phyloP scores from a whole-genome alignment of 1,140 invertebrate genomes.

The Pygmarrhopalites habei region DNA sequence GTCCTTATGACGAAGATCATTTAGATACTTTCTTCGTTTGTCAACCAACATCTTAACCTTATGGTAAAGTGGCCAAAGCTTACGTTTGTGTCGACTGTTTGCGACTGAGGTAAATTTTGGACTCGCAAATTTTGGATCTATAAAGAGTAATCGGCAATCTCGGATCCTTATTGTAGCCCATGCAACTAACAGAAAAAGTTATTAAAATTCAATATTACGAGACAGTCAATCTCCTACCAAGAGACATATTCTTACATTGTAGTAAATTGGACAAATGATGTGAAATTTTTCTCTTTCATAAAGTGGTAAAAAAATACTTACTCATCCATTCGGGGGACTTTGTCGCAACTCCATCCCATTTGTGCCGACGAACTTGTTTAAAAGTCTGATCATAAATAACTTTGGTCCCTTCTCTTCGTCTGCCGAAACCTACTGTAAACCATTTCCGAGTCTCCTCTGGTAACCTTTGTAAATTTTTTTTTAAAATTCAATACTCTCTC shows the following conservation, averaged over 20 bases:
- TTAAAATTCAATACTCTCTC: background rate
- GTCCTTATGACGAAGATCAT: conserved; percentile 60
- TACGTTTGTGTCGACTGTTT: conserved; percentile 41
- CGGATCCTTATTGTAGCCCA: conserved; percentile 51
- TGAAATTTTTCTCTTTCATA: too few species aligned
- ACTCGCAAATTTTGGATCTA: too few species aligned
- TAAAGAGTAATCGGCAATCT: conserved; percentile 49
- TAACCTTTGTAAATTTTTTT: conserved; percentile 21
- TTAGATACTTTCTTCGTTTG: conserved; percentile 63
- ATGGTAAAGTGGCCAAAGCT: too few species aligned
- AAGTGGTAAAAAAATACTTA: too few species aligned
- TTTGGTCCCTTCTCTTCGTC: conserved; percentile 14
- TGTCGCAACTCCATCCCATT: conserved; percentile 19
- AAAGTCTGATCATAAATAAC: conserved; percentile 27
- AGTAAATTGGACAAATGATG: too few species aligned
- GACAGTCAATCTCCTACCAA: conserved; percentile 11
- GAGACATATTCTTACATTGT: too few species aligned
- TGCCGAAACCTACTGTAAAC: conserved; percentile 25
- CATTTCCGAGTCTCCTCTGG: conserved; percentile 27
- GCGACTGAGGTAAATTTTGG: too few species aligned
- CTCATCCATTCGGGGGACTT: conserved; percentile 17
- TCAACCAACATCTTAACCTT: conserved; percentile 68
- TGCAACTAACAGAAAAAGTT: conserved; percentile 48
- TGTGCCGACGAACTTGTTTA: conserved; percentile 19
- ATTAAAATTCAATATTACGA: background rate